Evolutionary conservation across 2,113 vertebrate species (phyloP).

Genomic region (Sander lucioperca): DNA sequence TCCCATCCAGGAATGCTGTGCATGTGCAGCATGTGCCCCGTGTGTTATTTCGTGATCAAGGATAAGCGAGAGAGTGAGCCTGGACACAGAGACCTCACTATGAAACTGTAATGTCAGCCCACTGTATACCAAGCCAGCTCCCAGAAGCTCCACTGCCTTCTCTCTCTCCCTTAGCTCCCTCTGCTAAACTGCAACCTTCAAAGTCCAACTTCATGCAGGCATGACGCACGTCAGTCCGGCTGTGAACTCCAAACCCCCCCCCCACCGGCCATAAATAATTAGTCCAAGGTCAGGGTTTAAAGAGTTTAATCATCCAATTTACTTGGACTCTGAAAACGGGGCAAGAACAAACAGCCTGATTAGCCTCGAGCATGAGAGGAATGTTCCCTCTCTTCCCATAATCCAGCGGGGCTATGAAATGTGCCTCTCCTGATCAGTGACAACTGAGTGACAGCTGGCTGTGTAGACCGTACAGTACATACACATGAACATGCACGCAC

Average conservation of each 20-base stretch:
- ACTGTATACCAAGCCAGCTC: slow-evolving; percentile 44
- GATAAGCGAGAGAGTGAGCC: background rate
- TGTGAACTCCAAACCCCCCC: slow-evolving; percentile 47
- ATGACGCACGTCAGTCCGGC: slow-evolving; percentile 15
- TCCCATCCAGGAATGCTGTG: too few relatives aligned
- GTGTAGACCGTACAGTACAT: slow-evolving; percentile 24
- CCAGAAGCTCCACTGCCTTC: slow-evolving; percentile 15
- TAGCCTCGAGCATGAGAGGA: slow-evolving; percentile 56
- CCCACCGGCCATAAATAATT: slow-evolving; percentile 58
- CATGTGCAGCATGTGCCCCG: background rate
- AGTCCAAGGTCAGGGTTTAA: slow-evolving; percentile 70
- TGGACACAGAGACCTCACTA: slow-evolving; percentile 15
- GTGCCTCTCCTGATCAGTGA: slow-evolving; percentile 35
- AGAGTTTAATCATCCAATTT: slow-evolving; percentile 71
- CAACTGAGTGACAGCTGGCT: slow-evolving; percentile 48
- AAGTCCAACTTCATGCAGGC: background rate
- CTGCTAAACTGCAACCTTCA: slow-evolving; percentile 23
- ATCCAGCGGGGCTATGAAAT: slow-evolving; percentile 40
- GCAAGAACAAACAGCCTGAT: slow-evolving; percentile 62
- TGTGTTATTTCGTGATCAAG: slow-evolving; percentile 16
- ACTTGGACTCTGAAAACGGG: slow-evolving; percentile 52
- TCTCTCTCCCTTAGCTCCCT: slow-evolving; percentile 21
- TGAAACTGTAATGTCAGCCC: slow-evolving; percentile 52
- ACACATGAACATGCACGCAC: background rate
- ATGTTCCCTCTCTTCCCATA: slow-evolving; percentile 56